Conservation (phyloP, 2,888 invertebrate genomes). For the Xestia sexstrigata region DNA sequence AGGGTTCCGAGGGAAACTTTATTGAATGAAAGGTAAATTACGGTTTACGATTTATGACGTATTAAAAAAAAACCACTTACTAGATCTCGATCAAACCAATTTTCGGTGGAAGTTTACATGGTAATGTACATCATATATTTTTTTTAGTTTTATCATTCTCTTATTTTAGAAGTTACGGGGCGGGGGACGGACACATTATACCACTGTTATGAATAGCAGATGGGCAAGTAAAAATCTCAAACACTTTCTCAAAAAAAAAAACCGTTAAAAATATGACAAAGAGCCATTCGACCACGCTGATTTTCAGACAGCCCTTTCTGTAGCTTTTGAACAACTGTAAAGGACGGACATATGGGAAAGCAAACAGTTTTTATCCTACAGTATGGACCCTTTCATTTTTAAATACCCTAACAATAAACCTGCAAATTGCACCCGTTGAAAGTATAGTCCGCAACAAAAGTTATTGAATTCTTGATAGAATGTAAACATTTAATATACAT, state of each 20-base stretch:
- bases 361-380: background rate
- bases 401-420: background rate
- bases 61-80: no score
- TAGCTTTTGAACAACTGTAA: background rate
- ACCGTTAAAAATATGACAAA: background rate
- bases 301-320: background rate
- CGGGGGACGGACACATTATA: no score
- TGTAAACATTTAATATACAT: background rate
- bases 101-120: no score
- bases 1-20: no score
- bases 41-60: no score
- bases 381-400: constrained; percentile 26
- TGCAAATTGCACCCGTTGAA: background rate
- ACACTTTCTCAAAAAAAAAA: background rate
- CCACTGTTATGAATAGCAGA: no score
- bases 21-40: no score
- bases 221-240: background rate
- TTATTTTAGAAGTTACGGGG: no score
- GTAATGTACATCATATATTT: no score
- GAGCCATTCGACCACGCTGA: background rate
- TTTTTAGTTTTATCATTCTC: no score
- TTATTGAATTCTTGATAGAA: background rate
- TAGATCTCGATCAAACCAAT: no score
- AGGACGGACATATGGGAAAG: background rate
- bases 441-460: constrained; percentile 3